Evolutionary conservation across 1,140 invertebrate species (phyloP).

Genomic region (Drosophila guanche): DNA sequence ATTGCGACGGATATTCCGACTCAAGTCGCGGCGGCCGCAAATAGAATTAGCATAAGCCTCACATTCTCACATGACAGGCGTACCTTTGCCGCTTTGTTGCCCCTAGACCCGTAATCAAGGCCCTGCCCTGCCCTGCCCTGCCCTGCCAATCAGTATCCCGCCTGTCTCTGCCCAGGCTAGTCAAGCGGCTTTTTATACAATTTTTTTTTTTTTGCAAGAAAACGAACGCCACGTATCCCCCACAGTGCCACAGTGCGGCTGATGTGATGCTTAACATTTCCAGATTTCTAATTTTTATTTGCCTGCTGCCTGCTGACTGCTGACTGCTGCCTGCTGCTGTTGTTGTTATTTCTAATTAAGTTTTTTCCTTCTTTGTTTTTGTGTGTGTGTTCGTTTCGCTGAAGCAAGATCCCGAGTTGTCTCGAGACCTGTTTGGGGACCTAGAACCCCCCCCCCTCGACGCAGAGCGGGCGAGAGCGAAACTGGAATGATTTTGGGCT

Average conservation of each 20-base stretch:
- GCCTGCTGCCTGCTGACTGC: constrained; percentile 28
- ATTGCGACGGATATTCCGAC: constrained; percentile 19
- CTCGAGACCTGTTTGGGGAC: constrained; percentile 52
- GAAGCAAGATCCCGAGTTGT: constrained; percentile 36
- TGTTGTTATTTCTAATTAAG: constrained; percentile 67
- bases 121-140: constrained; percentile 12
- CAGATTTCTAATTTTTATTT: constrained; percentile 76
- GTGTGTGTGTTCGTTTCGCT: constrained; percentile 20
- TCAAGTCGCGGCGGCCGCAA: constrained; percentile 11
- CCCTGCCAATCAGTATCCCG: constrained; percentile 9
- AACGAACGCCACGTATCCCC: constrained; percentile 43
- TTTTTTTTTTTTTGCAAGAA: constrained; percentile 33
- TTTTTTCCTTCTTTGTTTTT: constrained; percentile 35
- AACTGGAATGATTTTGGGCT: constrained; percentile 48
- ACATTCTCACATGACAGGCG: constrained; percentile 43
- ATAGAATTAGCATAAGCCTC: constrained; percentile 43
- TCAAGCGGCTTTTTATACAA: constrained; percentile 30
- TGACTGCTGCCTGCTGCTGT: constrained; percentile 9
- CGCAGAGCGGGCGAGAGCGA: constrained; percentile 5
- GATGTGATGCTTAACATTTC: constrained; percentile 50
- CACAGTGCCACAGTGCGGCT: neutral
- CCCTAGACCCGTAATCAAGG: constrained; percentile 37
- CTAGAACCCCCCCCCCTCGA: constrained; percentile 5
- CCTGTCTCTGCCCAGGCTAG: neutral
- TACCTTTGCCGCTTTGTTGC: neutral